Evolutionary conservation across 2,888 invertebrate species (phyloP), one percentile per base, ranked within the genome.

Genomic region (Leuctra nigra): DNA sequence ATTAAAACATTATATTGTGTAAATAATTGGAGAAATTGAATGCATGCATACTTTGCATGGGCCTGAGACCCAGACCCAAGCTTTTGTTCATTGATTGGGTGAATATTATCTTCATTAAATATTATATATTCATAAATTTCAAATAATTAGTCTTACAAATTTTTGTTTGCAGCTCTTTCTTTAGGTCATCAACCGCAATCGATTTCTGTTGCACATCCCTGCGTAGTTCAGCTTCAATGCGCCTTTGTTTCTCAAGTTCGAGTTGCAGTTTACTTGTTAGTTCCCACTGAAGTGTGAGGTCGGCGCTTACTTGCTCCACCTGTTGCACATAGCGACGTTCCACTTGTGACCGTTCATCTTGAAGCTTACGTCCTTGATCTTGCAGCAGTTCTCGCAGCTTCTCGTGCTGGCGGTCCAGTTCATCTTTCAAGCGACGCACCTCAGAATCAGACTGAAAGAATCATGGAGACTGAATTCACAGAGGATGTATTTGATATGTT

Each of bases 211-310:
- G 78, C 14, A 89, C 68, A 62, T 91, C 90, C n/a, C 90, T 76
- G 62, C 86, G 82, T 41, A 88, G 68, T 62, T 91, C 90, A 1
- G 79, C 76, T 64, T 89, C 87, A 62, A 87, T 83, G 9, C 91
- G 79, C 58, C 86, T 80, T 65, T 88, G 87, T 24, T 88, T 83
- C 61, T 91, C 91, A 61, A 89, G 66, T 57, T 91, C 91, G 66
- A 91, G 66, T 73, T 81, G 86, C 23, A 87, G 68, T 66, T 88
- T 87, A 48, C 86, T 82, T 1, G 86, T 83, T 38, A 83, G 81
- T 66, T 91, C 91, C 79, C 89, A 88, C 68, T 91, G 90, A 1
- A 82, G 82, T 0, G 86, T 85, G 22, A 89, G 74, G 65, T 91
- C 91, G 4, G 84, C 82, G 20, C 86, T 86, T 44, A 91, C 73